Evolutionary conservation across 2,888 invertebrate species (phyloP).

Genomic region (Ditula angustiorana): DNA sequence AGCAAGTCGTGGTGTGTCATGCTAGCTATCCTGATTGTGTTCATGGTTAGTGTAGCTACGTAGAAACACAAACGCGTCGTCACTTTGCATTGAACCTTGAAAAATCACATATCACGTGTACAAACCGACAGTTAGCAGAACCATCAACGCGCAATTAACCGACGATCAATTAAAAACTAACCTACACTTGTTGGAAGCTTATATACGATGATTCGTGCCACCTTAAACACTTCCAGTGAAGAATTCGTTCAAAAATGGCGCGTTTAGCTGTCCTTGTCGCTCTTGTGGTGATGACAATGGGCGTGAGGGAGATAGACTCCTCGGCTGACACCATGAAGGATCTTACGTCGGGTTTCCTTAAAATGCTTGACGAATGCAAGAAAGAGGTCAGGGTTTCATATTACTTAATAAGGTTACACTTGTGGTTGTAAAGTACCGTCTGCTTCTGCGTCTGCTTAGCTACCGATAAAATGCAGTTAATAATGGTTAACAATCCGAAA

Average conservation of each 20-base stretch:
- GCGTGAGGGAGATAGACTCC: conserved; percentile 44
- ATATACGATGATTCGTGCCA: conserved; percentile 33
- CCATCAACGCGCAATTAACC: conserved; percentile 20
- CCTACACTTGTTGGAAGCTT: background rate
- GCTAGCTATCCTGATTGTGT: too few relatives aligned
- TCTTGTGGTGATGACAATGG: conserved; percentile 46
- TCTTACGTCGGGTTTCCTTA: conserved; percentile 63
- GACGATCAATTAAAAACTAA: conserved; percentile 15
- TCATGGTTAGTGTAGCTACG: background rate
- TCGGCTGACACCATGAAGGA: conserved; percentile 61
- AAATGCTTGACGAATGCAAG: conserved; percentile 64
- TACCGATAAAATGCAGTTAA: too few relatives aligned
- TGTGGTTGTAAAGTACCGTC: background rate
- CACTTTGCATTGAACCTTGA: conserved; percentile 16
- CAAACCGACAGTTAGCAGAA: background rate
- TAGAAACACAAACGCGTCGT: background rate
- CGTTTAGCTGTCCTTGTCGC: conserved; percentile 29
- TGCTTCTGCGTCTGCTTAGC: too few relatives aligned
- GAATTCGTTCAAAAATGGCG: conserved; percentile 1
- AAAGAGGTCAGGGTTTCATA: conserved; percentile 57
- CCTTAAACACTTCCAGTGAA: background rate
- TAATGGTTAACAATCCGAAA: too few relatives aligned
- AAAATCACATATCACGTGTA: conserved; percentile 21
- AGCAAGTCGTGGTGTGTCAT: too few relatives aligned
- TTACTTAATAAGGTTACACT: background rate